These are phyloP conservation scores for Heliothis virescens DNA, from an alignment of 1,140 invertebrate genomes.

Conservation along the genomic window DNA sequence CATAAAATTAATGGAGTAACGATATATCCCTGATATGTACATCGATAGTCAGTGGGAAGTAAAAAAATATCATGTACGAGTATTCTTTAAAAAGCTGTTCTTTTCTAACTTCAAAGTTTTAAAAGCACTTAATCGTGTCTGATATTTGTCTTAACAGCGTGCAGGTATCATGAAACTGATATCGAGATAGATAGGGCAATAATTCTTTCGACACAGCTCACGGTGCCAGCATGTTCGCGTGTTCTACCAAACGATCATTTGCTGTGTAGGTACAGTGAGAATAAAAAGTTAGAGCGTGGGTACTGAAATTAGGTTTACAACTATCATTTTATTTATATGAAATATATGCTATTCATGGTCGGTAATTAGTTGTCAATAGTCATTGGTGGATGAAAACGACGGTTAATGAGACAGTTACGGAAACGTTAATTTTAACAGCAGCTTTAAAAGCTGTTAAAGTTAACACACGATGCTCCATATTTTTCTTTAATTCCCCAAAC, in stretches of 20 bases:
- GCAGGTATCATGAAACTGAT: conserved; percentile 44
- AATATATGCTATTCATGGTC: no score
- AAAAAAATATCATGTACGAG: conserved; percentile 1
- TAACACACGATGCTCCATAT: conserved; percentile 13
- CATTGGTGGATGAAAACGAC: no score
- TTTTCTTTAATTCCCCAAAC: conserved; percentile 23
- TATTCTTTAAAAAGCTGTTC: conserved; percentile 17
- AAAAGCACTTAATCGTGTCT: conserved; percentile 41
- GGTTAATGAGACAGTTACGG: no score
- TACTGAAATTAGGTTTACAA: conserved; percentile 25
- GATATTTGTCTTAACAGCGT: conserved; percentile 42
- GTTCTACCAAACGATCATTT: conserved; percentile 46
- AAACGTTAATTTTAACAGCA: no score
- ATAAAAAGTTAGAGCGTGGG: conserved; percentile 32
- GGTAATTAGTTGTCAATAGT: no score
- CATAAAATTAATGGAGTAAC: not conserved
- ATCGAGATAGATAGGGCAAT: conserved; percentile 43
- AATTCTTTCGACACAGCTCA: conserved; percentile 48
- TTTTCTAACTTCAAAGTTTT: not conserved
- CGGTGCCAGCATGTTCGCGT: conserved; percentile 44
- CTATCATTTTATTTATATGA: not conserved
- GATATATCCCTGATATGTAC: not conserved
- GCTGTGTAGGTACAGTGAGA: conserved; percentile 36
- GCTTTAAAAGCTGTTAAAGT: conserved; percentile 3
- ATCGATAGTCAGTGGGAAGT: no score